A percentile compares a stretch with the other conserved stretches of the same genome.
Evolutionary conservation across 2,797 vertebrate species (phyloP).

Genomic region (Pseudomugil tenellus): DNA sequence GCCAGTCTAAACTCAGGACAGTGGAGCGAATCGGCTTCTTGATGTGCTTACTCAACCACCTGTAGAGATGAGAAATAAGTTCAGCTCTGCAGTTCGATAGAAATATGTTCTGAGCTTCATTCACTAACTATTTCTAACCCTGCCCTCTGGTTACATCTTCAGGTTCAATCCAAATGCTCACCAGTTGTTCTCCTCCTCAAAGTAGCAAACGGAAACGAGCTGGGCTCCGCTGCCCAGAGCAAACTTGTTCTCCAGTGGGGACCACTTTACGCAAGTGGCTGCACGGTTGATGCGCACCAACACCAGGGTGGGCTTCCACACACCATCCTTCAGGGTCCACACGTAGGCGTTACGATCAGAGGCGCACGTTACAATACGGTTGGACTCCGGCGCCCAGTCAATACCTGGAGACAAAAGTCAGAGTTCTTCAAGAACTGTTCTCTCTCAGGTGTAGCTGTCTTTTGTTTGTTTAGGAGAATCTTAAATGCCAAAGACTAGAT

Average conservation of each 20-base stretch:
- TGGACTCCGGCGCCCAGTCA: constrained; percentile 81
- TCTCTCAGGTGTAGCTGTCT: too few relatives aligned
- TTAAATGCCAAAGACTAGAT: neutral
- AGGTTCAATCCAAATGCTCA: constrained; percentile 44
- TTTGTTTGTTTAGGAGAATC: neutral
- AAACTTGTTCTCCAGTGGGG: constrained; percentile 84
- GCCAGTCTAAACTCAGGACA: constrained; percentile 84
- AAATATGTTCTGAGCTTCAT: neutral
- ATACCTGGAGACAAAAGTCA: constrained; percentile 58
- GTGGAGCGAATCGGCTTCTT: constrained; percentile 83
- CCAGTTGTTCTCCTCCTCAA: constrained; percentile 87
- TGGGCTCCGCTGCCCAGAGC: constrained; percentile 85
- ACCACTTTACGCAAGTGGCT: constrained; percentile 83
- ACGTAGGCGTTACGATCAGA: constrained; percentile 81
- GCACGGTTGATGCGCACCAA: constrained; percentile 82
- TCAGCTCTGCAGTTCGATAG: neutral
- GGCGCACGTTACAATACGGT: constrained; percentile 78
- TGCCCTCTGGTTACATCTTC: neutral
- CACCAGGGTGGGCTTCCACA: constrained; percentile 82
- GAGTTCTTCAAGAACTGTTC: too few relatives aligned
- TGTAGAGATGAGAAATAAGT: constrained; percentile 45
- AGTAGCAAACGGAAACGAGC: constrained; percentile 88
- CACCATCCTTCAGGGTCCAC: constrained; percentile 74
- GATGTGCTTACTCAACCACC: constrained; percentile 89
- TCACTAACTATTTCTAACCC: neutral